These are phyloP conservation scores for Balaenoptera acutorostrata DNA, from an alignment of 2,113 vertebrate genomes.

Conservation along the genomic window DNA sequence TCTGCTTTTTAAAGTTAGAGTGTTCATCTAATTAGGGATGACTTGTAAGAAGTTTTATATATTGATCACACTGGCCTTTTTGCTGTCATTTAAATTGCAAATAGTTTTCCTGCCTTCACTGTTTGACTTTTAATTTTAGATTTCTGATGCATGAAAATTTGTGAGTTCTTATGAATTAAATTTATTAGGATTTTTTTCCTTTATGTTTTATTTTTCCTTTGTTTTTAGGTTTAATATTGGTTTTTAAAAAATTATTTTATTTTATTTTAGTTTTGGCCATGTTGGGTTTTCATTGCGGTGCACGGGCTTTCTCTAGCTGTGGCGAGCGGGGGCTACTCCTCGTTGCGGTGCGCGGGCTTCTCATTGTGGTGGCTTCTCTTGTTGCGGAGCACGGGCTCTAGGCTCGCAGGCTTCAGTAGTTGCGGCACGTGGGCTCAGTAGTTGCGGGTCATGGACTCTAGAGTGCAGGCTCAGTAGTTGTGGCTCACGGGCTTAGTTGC, in stretches of 20 bases:
- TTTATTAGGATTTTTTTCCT: neutral
- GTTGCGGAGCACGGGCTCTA: too few species aligned
- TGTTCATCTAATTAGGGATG: neutral
- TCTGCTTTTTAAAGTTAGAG: neutral
- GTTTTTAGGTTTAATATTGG: neutral
- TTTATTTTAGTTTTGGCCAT: too few species aligned
- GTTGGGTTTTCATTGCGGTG: too few species aligned
- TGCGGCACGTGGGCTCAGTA: too few species aligned
- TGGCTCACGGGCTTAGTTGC: too few species aligned
- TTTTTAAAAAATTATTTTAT: too few species aligned
- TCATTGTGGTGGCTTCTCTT: too few species aligned
- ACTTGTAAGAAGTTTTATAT: neutral
- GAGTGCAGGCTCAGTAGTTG: too few species aligned
- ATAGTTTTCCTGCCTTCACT: neutral
- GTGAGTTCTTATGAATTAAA: neutral
- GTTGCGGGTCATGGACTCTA: too few species aligned
- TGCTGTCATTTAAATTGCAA: neutral
- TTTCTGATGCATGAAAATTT: neutral
- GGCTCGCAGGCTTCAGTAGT: too few species aligned
- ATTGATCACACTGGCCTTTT: neutral
- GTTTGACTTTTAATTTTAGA: neutral
- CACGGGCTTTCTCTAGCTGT: too few species aligned
- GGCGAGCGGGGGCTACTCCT: too few species aligned
- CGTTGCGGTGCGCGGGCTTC: rapidly evolving
- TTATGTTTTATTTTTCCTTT: neutral